Evolutionary conservation across 1,140 invertebrate species (phyloP).

Genomic region (Melipona quadrifasciata): DNA sequence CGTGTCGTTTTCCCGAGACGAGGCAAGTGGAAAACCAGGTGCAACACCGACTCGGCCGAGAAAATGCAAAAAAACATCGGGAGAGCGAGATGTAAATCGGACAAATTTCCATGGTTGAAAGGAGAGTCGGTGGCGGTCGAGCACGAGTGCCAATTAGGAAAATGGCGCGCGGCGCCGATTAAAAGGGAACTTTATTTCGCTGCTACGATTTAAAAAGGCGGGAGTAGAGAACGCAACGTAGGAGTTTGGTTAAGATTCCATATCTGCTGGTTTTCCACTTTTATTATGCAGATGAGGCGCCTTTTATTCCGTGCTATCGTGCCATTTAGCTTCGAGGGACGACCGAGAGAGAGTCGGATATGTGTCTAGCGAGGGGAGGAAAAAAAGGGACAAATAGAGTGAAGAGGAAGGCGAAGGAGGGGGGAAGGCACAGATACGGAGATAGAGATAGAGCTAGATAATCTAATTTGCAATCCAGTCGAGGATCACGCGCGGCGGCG

Average conservation of each 20-base stretch:
- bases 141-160: slow-evolving; percentile 20
- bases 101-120: neutral
- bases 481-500: slow-evolving; percentile 58
- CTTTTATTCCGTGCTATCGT: slow-evolving; percentile 54
- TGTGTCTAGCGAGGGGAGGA: neutral
- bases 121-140: neutral
- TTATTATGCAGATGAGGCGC: slow-evolving; percentile 39
- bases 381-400: neutral
- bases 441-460: slow-evolving; percentile 44
- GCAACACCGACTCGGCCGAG: neutral
- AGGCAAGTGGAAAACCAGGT: neutral
- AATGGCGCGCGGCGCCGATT: slow-evolving; percentile 2
- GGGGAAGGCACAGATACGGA: neutral
- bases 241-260: slow-evolving; percentile 31
- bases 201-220: slow-evolving; percentile 11
- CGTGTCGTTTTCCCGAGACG: neutral
- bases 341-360: neutral
- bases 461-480: slow-evolving; percentile 66
- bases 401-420: no score
- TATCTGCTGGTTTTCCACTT: slow-evolving; percentile 21
- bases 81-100: slow-evolving; percentile 8
- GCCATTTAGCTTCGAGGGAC: slow-evolving; percentile 14
- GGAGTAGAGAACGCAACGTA: neutral
- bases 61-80: neutral
- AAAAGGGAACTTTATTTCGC: neutral